Conservation (phyloP, 2,113 vertebrate genomes). For the Promerops cafer region DNA sequence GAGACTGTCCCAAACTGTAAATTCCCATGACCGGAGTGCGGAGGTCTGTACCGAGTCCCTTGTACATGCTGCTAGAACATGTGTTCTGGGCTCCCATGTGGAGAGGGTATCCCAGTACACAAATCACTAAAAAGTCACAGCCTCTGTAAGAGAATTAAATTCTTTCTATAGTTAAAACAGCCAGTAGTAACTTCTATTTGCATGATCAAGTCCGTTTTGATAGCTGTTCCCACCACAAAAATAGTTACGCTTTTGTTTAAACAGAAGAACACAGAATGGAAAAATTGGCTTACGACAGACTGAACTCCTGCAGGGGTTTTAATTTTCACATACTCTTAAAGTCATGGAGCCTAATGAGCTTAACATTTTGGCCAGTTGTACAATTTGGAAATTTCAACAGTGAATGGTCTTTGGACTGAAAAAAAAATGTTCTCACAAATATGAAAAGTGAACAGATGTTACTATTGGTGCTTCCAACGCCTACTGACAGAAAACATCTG, state of each 20-base stretch:
- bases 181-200: not conserved
- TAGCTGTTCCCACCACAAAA: constrained; percentile 13
- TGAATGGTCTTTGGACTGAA: constrained; percentile 39
- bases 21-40: not conserved
- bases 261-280: not conserved
- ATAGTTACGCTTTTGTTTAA: not conserved
- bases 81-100: not conserved
- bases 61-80: not conserved
- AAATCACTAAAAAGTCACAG: not conserved
- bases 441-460: constrained; percentile 67
- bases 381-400: constrained; percentile 52
- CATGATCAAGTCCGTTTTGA: not conserved
- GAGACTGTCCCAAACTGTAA: not conserved
- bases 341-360: not conserved
- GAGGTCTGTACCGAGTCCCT: not conserved
- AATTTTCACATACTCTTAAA: constrained; percentile 9
- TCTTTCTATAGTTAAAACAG: not conserved
- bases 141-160: not conserved
- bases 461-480: constrained; percentile 67
- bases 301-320: constrained; percentile 30
- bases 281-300: not conserved
- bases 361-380: constrained; percentile 23
- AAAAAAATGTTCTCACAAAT: constrained; percentile 70
- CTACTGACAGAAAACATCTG: constrained; percentile 79
- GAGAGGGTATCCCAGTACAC: not conserved